Evolutionary conservation across 1,140 invertebrate species (phyloP).

Genomic region (Macrobrachium nipponense): DNA sequence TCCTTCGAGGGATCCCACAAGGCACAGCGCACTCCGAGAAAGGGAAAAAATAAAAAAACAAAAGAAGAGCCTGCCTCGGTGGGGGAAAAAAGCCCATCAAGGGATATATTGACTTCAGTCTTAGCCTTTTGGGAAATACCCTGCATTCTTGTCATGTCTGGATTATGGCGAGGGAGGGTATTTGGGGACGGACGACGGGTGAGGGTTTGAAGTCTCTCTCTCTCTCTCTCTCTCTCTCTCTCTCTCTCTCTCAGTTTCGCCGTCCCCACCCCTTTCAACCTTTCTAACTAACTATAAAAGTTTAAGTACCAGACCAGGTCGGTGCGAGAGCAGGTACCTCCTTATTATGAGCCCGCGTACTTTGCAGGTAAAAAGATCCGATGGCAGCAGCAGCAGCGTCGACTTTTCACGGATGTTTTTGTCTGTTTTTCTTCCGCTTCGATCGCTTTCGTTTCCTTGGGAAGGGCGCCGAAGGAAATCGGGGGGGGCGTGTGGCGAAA

Average conservation of each 20-base stretch:
- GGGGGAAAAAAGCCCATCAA: too few relatives aligned
- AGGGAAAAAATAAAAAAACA: too few relatives aligned
- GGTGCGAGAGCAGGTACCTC: constrained; percentile 5
- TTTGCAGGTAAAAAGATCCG: background rate
- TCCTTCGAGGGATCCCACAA: too few relatives aligned
- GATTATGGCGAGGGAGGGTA: too few relatives aligned
- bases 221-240: background rate
- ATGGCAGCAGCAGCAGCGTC: background rate
- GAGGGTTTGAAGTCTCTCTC: background rate
- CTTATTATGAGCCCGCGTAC: constrained; percentile 4
- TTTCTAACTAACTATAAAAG: constrained; percentile 24
- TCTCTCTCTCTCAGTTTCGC: background rate
- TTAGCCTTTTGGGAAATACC: too few relatives aligned
- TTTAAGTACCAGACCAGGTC: constrained; percentile 20
- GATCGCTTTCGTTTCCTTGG: background rate
- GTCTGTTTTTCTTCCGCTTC: background rate
- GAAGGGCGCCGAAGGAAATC: too few relatives aligned
- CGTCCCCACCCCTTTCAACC: background rate
- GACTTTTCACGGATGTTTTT: background rate
- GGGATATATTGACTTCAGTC: too few relatives aligned
- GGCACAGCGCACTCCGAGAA: too few relatives aligned
- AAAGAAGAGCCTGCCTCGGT: too few relatives aligned
- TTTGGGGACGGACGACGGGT: too few relatives aligned
- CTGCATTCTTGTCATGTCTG: too few relatives aligned
- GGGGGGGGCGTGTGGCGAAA: too few relatives aligned